Evolutionary conservation across 2,888 invertebrate genomes (phyloP), one percentile per base, ranked within the genome.

Genomic region (Acanthosepion pharaonis): DNA sequence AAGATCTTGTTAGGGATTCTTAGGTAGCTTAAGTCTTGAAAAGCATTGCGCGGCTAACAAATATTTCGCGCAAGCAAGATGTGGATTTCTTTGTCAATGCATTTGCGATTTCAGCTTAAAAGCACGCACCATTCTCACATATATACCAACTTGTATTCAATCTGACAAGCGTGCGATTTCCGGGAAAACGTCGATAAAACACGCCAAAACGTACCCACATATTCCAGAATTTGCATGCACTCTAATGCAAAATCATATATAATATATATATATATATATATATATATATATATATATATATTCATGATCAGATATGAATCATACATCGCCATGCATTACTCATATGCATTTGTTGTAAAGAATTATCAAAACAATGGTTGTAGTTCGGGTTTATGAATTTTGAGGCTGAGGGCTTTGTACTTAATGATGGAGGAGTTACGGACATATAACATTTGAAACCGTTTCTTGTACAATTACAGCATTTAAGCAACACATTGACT

Each of bases 11-110:
- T n/a, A 78, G 78, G 78, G 78, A 78, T 78, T 78, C n/a, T n/a
- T 78, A n/a, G 78, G n/a, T 78, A 33, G 78, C 78, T 78, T 78
- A 78, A 78, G 18, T 11, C n/a, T 33, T 9, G 78, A 78, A 78
- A 78, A 78, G 78, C 78, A 78, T n/a, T 78, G 78, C 78, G n/a
- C 78, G n/a, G 78, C 78, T n/a, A 78, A 78, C n/a, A 11, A 78
- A 78, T n/a, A 11, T 33, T 33, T 78, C n/a, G 33, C n/a, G 78
- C n/a, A 78, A 33, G 78, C n/a, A 78, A 11, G n/a, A 78, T 5
- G n/a, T n/a, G 33, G n/a, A n/a, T 78, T 78, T 78, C n/a, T n/a
- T 78, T 78, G 78, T 78, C 78, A 78, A 78, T 78, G 78, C 78
- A n/a, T 78, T 78, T 78, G 78, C 15, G 78, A n/a, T 78, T 78